Base-by-base conservation (phyloP, 2,888 invertebrate genomes). In the Odontomyia ornata region DNA sequence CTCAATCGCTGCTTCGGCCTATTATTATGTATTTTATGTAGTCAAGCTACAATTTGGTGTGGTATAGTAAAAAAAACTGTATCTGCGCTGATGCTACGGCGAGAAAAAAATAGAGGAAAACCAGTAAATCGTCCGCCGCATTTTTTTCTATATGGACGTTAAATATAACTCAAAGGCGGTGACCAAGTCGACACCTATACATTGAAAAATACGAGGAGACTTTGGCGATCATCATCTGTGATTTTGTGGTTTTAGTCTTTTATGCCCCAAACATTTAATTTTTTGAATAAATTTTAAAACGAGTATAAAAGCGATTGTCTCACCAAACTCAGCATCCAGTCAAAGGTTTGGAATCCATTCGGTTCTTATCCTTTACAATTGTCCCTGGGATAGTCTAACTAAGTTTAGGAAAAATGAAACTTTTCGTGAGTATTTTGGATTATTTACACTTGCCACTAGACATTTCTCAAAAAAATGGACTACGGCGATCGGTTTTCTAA, bases 361-460 rank as follows among this genome's bases (percentile, higher is more conserved):
- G 86, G 83, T 86, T 86, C 86, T 85, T 83, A 84, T 86, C 86
- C 73, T 73, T 73, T 73, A 57, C 73, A 60, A n/a, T 36, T 21
- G 57, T 73, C 60, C 73, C 73, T 73, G 73, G 73, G 73, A 73
- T 73, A 73, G 57, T 73, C 28, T 60, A 73, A 57, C 25, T 56
- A 27, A 57, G 25, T 73, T 57, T 73, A 73, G 73, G 73, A 73
- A 73, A 80, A 82, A 89, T 89, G 89, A 89, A 88, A 86, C 83
- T 87, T 84, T 86, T 89, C 87, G 89, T 89, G 88, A 89, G 89
- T 89, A 85, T 82, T 79, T 73, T 73, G 23, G 73, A 73, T 36
- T 57, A 73, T 21, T 36, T 60, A 30, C 27, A 69, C 25, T 69
- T 69, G 36, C 36, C 9, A 36, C 30, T 15, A 23, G 47, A 18